phyloP scores from a whole-genome alignment of 23 tunicate genomes.

The Ciona savignyi region DNA sequence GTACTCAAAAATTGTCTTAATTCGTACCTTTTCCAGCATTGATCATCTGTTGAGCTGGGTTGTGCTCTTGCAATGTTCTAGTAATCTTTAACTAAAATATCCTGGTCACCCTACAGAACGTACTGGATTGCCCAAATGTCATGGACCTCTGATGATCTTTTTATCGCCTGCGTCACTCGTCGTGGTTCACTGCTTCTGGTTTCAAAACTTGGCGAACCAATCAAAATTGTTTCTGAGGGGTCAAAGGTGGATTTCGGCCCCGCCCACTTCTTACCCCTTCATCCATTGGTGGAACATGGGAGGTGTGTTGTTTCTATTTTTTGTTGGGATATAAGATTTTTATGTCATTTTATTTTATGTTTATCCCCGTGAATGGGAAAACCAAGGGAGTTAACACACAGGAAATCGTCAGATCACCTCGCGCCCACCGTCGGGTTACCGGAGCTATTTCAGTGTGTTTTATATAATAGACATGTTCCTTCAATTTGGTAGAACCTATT shows the following conservation, averaged over 20 bases:
- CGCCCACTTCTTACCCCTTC: conserved; percentile 47
- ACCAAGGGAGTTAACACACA: too few species aligned
- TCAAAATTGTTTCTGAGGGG: conserved; percentile 24
- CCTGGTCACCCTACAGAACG: conserved; percentile 9
- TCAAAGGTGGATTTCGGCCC: conserved; percentile 48
- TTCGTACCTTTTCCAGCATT: neutral
- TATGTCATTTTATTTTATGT: too few species aligned
- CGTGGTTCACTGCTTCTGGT: conserved; percentile 54
- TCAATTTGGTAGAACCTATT: too few species aligned
- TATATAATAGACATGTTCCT: too few species aligned
- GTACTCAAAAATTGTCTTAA: neutral
- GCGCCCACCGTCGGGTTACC: too few species aligned
- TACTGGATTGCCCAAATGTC: conserved; percentile 64
- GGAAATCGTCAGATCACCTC: too few species aligned
- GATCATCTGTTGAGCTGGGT: too few species aligned
- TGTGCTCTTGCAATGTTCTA: neutral
- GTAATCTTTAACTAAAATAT: neutral
- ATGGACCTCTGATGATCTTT: conserved; percentile 66
- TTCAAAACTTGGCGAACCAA: conserved; percentile 25
- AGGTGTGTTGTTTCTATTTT: too few species aligned
- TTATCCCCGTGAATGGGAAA: too few species aligned
- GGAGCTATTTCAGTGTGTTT: too few species aligned
- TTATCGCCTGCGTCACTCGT: conserved; percentile 53
- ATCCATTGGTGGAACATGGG: conserved; percentile 34
- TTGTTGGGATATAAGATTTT: too few species aligned